Evolutionary conservation across 2,888 invertebrate species (phyloP).

Genomic region (Perithous albicinctus): DNA sequence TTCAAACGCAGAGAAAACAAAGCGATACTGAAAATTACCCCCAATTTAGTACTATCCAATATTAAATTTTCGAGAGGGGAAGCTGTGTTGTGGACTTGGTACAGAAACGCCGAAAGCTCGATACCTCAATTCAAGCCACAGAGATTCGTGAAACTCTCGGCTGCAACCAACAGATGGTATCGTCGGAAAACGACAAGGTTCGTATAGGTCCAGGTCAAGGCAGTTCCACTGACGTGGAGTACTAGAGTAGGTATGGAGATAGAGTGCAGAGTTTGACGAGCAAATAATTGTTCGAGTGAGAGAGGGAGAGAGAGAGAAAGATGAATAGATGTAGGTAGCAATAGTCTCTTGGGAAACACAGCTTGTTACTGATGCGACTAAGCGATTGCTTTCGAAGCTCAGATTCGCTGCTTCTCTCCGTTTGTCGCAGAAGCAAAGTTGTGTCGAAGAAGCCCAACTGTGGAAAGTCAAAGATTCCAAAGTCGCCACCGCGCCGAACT

Average conservation of each 20-base stretch:
- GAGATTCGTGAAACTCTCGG: constrained; percentile 31
- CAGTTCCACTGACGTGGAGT: constrained; percentile 33
- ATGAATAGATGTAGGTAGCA: neutral
- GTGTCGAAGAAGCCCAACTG: neutral
- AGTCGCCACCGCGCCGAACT: neutral
- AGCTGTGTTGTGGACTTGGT: neutral
- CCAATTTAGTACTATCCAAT: too few relatives aligned
- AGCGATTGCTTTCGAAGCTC: constrained; percentile 51
- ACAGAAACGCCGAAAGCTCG: neutral
- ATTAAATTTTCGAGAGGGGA: neutral
- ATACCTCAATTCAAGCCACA: constrained; percentile 23
- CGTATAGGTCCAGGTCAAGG: constrained; percentile 24
- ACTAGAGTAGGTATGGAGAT: too few relatives aligned
- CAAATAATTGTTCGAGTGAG: constrained; percentile 49
- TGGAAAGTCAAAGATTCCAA: neutral
- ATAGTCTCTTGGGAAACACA: constrained; percentile 52
- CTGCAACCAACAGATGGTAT: constrained; percentile 24
- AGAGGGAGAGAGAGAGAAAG: constrained; percentile 31
- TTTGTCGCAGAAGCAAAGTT: constrained; percentile 20
- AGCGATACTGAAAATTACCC: neutral
- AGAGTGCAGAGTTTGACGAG: constrained; percentile 51
- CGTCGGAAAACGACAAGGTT: constrained; percentile 34
- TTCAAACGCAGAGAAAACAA: neutral
- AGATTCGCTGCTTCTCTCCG: constrained; percentile 13
- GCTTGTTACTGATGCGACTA: constrained; percentile 49